These are phyloP conservation scores for Neoniphon sammara DNA, from an alignment of 2,797 vertebrate genomes.

Conservation along the genomic window DNA sequence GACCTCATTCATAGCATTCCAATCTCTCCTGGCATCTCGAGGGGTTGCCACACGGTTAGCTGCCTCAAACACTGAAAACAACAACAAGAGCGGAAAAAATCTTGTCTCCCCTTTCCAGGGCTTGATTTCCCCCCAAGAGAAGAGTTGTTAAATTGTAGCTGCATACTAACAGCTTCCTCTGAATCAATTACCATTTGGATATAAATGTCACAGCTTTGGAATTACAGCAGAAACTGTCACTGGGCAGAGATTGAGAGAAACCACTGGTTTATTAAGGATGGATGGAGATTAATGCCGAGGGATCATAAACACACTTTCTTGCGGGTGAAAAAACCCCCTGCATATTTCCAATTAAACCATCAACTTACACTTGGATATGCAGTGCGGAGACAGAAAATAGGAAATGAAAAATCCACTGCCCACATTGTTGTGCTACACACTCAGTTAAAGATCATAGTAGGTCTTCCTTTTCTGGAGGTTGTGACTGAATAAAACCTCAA, in stretches of 20 bases:
- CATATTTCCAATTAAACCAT: constrained; percentile 56
- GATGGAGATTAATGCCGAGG: constrained; percentile 17
- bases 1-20: constrained; percentile 25
- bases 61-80: constrained; percentile 48
- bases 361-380: constrained; percentile 25
- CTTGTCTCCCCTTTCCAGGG: constrained; percentile 45
- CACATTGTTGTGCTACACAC: constrained; percentile 3
- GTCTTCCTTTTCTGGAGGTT: neutral
- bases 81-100: constrained; percentile 12
- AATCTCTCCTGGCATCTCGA: constrained; percentile 33
- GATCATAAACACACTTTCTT: constrained; percentile 45
- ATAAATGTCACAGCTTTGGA: constrained; percentile 79
- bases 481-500: neutral
- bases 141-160: constrained; percentile 68
- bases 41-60: constrained; percentile 9
- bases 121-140: constrained; percentile 52
- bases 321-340: neutral
- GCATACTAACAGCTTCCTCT: constrained; percentile 78
- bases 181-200: constrained; percentile 82
- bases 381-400: constrained; percentile 17
- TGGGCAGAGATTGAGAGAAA: constrained; percentile 62
- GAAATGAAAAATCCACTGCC: constrained; percentile 30
- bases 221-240: constrained; percentile 56
- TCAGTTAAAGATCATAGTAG: neutral
- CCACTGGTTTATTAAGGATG: constrained; percentile 57